Evolutionary conservation across 2,888 invertebrate genomes (phyloP).

Genomic region (Stictocephala bisonia): DNA sequence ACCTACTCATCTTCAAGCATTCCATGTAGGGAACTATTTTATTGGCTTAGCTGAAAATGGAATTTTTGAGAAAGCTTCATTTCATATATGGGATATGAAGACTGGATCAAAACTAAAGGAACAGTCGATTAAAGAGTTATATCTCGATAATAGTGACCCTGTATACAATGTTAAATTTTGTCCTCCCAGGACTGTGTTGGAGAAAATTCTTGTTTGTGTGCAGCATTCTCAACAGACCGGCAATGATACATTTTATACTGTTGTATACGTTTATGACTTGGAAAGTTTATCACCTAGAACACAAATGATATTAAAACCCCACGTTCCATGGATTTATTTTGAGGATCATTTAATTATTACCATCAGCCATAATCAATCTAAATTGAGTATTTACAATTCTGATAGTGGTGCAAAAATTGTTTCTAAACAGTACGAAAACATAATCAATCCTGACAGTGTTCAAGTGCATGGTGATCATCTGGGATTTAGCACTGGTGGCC

Average conservation of each 20-base stretch:
- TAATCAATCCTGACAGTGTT: slow-evolving; percentile 37
- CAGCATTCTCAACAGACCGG: not conserved
- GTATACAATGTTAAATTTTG: slow-evolving; percentile 26
- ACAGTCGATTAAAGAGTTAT: slow-evolving; percentile 1
- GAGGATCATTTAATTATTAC: slow-evolving; percentile 10
- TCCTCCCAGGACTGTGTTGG: not conserved
- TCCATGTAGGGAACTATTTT: slow-evolving; percentile 12
- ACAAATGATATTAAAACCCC: slow-evolving; percentile 7
- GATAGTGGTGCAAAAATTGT: not conserved
- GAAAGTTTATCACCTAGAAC: not conserved
- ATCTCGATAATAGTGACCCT: not conserved
- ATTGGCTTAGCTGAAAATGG: slow-evolving; percentile 29
- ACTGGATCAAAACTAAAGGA: slow-evolving; percentile 21
- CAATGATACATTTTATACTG: slow-evolving; percentile 6
- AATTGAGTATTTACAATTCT: slow-evolving; percentile 17
- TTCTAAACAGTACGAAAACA: slow-evolving; percentile 20
- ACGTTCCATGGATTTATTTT: slow-evolving; percentile 25
- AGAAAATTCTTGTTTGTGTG: slow-evolving; percentile 22
- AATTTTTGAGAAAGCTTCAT: slow-evolving; percentile 8
- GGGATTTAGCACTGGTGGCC: slow-evolving; percentile 18
- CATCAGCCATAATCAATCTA: not conserved
- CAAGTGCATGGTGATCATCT: slow-evolving; percentile 4
- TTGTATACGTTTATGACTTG: slow-evolving; percentile 19
- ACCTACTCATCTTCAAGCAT: slow-evolving; percentile 21
- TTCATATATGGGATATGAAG: slow-evolving; percentile 20